These are phyloP conservation scores for Propithecus coquereli DNA, from an alignment of 2,113 vertebrate species.

Conservation along the genomic window DNA sequence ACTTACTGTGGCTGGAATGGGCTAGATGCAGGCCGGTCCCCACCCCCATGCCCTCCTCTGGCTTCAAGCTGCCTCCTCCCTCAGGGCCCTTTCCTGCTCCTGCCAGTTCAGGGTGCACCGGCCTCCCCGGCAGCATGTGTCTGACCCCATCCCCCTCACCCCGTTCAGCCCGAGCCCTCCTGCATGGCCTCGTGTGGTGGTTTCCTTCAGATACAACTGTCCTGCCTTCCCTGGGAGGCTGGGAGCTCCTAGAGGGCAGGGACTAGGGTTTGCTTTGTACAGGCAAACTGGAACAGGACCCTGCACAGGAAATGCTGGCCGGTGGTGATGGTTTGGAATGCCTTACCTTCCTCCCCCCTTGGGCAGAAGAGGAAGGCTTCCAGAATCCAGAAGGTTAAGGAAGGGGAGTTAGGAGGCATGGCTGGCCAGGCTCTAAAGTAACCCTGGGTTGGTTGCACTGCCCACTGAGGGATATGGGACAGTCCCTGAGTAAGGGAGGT, in stretches of 20 bases:
- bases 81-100: background rate
- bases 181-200: background rate
- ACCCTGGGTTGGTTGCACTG: background rate
- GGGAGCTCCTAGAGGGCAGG: background rate
- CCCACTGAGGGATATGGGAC: background rate
- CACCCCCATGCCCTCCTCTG: background rate
- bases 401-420: background rate
- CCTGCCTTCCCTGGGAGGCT: background rate
- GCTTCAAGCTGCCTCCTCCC: background rate
- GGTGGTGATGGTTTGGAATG: fast-evolving
- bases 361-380: background rate
- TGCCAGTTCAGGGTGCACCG: background rate
- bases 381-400: background rate
- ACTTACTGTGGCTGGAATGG: background rate
- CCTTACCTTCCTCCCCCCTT: background rate
- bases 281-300: background rate
- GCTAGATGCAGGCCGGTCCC: background rate
- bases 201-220: background rate
- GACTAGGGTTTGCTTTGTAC: background rate
- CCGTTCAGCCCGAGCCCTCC: background rate
- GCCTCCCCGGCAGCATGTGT: background rate
- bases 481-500: background rate
- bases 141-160: background rate
- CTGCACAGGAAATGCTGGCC: background rate
- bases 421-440: background rate